Percentiles rank a stretch among this genome's conserved stretches.
Evolutionary conservation across 2,888 invertebrate genomes (phyloP).

Genomic region (Lymantria dispar): DNA sequence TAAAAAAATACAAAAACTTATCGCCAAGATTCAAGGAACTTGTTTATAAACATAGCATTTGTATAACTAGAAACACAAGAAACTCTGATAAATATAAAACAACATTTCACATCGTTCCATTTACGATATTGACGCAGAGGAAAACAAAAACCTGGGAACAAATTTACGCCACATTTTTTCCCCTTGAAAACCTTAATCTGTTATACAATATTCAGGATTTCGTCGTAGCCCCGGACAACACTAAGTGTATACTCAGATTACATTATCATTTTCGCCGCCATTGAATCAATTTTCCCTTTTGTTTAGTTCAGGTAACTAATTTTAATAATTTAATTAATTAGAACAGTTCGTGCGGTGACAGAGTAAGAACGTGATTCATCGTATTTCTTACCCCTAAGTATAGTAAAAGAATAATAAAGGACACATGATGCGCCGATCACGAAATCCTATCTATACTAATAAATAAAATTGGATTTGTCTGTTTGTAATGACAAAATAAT

Average conservation of each 20-base stretch:
- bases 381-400: no score
- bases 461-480: no score
- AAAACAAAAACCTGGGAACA: conserved; percentile 7
- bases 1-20: no score
- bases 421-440: no score
- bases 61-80: not conserved
- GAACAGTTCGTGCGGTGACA: no score
- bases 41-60: not conserved
- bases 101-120: conserved; percentile 5
- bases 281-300: conserved; percentile 13
- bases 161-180: conserved; percentile 19
- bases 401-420: no score
- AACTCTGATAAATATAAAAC: not conserved
- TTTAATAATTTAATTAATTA: no score
- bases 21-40: no score
- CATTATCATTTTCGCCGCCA: conserved; percentile 18
- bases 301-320: not conserved
- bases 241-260: conserved; percentile 31
- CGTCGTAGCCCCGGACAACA: conserved; percentile 9
- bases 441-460: no score
- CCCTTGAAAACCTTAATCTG: conserved; percentile 20
- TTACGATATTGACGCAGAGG: conserved; percentile 17
- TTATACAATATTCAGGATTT: conserved; percentile 28
- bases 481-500: no score
- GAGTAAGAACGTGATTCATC: no score